Evolutionary conservation across 37 sponge, comb jelly and placozoan genomes (phyloP), one percentile per base, ranked within the genome.

Genomic region (Chondrilla cf. caribensis): DNA sequence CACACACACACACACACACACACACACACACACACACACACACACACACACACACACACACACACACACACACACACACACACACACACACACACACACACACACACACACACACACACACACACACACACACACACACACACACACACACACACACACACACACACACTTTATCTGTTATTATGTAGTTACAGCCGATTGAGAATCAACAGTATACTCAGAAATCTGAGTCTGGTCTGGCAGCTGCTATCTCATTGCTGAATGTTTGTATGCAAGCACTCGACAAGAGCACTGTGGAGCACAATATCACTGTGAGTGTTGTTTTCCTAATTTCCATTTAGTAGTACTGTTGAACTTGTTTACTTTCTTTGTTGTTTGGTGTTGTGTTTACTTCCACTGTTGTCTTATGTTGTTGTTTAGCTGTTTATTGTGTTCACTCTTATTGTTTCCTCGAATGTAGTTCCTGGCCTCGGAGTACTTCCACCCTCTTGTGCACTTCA

Each of bases 401-500:
- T 47, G 51, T 47, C 9, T 47, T 47, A 47, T 14, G 11, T 47
- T 47, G 51, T 47, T 47, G 6, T 47, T 47, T 47, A 14, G 51
- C 11, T 47, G 51, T 47, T 6, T 47, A 47, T 47, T 47, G 6
- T 47, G 6, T 11, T 47, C 51, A 47, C 51, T 47, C 11, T 47
- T 47, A 11, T 47, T 47, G 51, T 47, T 47, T 47, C 6, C 51
- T 47, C 51, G 9, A 14, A 11, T 47, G 51, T 64, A 87, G 83
- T 58, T 66, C 38, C 15, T 88, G 4, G 82, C 78, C 38, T 70
- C 82, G 38, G 54, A 42, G 35, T 85, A 87, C 83, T 87, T 91
- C 64, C 51, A 79, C 25, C 92, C 88, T 0, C 82, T 91, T 19
- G 76, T 42, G 0, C 76, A 60, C 80, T 58, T 38, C 37, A 32